Base-by-base conservation (phyloP, 2,113 vertebrate genomes). In the Harpagus bidentatus region DNA sequence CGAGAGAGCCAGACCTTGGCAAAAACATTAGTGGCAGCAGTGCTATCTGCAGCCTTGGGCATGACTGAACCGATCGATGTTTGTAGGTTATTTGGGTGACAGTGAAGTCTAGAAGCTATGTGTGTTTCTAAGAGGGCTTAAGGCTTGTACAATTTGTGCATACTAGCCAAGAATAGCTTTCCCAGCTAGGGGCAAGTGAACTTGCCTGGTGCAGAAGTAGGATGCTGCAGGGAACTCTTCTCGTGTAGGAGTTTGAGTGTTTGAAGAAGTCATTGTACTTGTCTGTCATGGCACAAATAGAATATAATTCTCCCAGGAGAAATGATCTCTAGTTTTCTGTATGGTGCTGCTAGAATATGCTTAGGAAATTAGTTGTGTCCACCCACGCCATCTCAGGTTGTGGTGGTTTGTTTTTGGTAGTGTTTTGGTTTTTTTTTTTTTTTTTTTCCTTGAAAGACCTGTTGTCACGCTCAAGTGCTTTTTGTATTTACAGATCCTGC, bases 41-140 rank as follows among this genome's bases (percentile, higher is more conserved):
- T 22, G 34, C 11, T n/a, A 6, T 12, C 55, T 48, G 18, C 26
- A 69, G 61, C 26, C n/a, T 53, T 42, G 32, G 83, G 9, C 10
- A 6, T 0, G 13, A 15, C 58, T 19, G 25, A 25, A 8, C 36
- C 14, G 13, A 12, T 38, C 21, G 3, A 16, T 3, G 7, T 26
- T 50, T 31, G 20, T 23, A 65, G 71, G 38, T 31, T 40, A 16
- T 83, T 78, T 21, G n/a, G 56, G 36, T 4, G 7, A 14, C 29
- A 32, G 18, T 12, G 48, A 58, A 25, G 25, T 26, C 38, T 45
- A 15, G 38, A 45, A 65, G 65, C 36, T 58, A 2, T 11, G 13
- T 31, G 13, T 26, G n/a, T 47, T 86, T 86, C 28, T 52, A 17
- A 28, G 61, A 81, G 47, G 40, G 38, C 34, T 86, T 52, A 34